Conservation (phyloP, 2,888 invertebrate genomes). For the Ariolimax columbianus region DNA sequence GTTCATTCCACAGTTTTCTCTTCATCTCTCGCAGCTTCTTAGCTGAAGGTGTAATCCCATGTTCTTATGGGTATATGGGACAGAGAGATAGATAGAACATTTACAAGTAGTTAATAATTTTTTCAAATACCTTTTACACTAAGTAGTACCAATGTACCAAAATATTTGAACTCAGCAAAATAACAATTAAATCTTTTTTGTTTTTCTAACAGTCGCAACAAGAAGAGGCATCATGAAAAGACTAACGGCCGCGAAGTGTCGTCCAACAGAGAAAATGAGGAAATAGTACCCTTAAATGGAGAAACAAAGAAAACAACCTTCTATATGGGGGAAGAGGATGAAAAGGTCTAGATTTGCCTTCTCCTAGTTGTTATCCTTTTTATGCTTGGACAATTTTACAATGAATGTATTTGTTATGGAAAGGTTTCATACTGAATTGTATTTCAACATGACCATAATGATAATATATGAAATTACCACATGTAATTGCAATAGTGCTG, state of each 20-base stretch:
- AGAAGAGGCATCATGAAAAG: conserved; percentile 42
- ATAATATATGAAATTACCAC: background rate
- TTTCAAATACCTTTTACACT: too few species aligned
- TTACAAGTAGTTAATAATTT: too few species aligned
- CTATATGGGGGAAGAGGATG: conserved; percentile 54
- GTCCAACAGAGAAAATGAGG: background rate
- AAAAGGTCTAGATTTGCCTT: conserved; percentile 34
- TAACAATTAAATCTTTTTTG: too few species aligned
- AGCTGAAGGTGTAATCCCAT: background rate
- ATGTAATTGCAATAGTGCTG: too few species aligned
- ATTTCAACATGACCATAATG: background rate
- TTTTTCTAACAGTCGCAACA: conserved; percentile 25
- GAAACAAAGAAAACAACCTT: conserved; percentile 42
- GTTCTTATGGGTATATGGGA: too few species aligned
- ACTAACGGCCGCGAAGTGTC: conserved; percentile 26
- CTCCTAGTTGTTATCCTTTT: too few species aligned
- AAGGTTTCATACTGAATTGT: background rate
- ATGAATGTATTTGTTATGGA: background rate
- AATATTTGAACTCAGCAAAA: too few species aligned
- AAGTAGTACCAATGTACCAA: too few species aligned
- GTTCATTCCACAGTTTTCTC: background rate
- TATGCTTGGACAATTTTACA: conserved; percentile 2
- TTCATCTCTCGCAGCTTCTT: background rate
- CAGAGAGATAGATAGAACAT: too few species aligned
- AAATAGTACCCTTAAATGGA: conserved; percentile 17